These are phyloP conservation scores for Myzus persicae DNA, from an alignment of 1,140 invertebrate genomes.

Conservation along the genomic window DNA sequence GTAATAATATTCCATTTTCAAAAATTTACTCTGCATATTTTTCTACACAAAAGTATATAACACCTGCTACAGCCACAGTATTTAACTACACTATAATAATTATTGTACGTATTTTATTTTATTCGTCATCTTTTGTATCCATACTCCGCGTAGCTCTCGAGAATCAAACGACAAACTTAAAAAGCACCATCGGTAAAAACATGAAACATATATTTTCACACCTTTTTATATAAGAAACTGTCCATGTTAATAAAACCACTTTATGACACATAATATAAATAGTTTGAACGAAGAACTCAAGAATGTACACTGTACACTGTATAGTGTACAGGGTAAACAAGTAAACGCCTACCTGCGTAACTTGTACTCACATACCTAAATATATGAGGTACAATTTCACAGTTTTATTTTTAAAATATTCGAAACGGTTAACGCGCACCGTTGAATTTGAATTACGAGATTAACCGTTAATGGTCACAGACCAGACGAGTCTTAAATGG, in stretches of 20 bases:
- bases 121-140: background rate
- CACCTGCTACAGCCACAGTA: background rate
- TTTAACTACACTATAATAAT: too few relatives aligned
- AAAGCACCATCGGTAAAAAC: background rate
- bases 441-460: background rate
- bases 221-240: slow-evolving; percentile 1
- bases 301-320: background rate
- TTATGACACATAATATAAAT: slow-evolving; percentile 37
- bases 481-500: background rate
- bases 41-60: background rate
- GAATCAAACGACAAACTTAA: background rate
- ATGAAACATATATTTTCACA: background rate
- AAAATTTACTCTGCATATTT: background rate
- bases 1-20: background rate
- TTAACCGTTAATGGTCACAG: background rate
- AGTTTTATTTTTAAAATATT: slow-evolving; percentile 14
- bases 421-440: slow-evolving; percentile 14
- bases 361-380: background rate
- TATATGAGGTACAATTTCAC: slow-evolving; percentile 1
- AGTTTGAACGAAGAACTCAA: background rate
- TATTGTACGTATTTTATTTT: background rate
- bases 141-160: background rate
- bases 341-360: background rate
- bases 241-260: slow-evolving; percentile 16
- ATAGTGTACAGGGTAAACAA: background rate